These are phyloP conservation scores for Teinopalpus imperialis DNA, from an alignment of 2,888 invertebrate genomes.

Conservation along the genomic window DNA sequence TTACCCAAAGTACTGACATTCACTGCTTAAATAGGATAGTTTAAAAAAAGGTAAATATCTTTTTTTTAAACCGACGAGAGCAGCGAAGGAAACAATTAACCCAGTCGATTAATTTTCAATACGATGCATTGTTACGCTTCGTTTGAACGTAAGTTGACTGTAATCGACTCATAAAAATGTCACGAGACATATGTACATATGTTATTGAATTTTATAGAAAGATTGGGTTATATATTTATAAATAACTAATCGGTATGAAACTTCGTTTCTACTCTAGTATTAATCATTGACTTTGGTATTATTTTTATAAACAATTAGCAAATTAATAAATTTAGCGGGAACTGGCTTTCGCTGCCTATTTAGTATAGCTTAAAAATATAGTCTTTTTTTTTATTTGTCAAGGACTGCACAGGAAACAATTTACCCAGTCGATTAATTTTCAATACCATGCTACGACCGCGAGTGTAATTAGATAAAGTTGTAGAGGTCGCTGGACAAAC, in stretches of 20 bases:
- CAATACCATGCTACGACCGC: neutral
- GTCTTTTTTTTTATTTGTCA: conserved; percentile 7
- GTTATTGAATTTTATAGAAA: too few species aligned
- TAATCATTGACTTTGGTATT: conserved; percentile 5
- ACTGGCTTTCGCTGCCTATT: neutral
- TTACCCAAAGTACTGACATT: neutral
- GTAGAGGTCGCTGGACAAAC: too few species aligned
- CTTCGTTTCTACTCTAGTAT: too few species aligned
- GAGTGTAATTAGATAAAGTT: too few species aligned
- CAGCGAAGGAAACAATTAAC: neutral
- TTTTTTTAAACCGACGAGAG: conserved; percentile 5
- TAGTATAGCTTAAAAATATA: too few species aligned
- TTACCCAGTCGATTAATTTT: conserved; percentile 3
- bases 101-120: conserved; percentile 6
- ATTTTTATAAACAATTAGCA: conserved; percentile 1
- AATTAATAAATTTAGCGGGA: neutral
- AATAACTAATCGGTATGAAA: too few species aligned
- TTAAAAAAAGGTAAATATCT: too few species aligned
- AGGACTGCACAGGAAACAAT: neutral
- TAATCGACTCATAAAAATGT: conserved; percentile 6
- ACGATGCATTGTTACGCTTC: conserved; percentile 3
- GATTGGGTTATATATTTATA: too few species aligned
- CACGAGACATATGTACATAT: too few species aligned
- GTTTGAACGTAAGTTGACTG: neutral
- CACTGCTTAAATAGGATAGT: too few species aligned